Conservation (phyloP, 2,113 vertebrate genomes). For the Macrotis lagotis region DNA sequence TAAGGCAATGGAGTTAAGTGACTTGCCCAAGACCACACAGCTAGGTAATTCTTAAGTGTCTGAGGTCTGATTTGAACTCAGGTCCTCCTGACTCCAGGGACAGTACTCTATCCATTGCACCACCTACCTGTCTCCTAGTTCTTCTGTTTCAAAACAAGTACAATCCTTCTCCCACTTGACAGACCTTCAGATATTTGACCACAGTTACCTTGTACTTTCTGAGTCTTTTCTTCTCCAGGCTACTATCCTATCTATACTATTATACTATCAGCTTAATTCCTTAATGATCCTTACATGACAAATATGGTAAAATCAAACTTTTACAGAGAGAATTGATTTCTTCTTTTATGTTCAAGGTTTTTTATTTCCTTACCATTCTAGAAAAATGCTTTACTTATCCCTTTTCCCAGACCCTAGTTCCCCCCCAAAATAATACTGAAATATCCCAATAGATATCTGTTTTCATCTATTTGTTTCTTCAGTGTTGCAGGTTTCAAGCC, state of each 20-base stretch:
- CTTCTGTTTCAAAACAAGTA: neutral
- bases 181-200: neutral
- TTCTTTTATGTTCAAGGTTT: neutral
- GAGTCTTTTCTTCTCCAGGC: neutral
- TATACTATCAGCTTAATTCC: neutral
- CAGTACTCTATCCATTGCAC: too few species aligned
- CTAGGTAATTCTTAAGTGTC: too few species aligned
- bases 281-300: neutral
- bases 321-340: too few species aligned
- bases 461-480: neutral
- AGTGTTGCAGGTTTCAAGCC: neutral
- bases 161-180: neutral
- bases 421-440: constrained; percentile 1
- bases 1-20: too few species aligned
- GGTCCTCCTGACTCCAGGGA: too few species aligned
- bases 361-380: constrained; percentile 36
- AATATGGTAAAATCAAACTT: neutral
- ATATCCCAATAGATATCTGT: neutral
- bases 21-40: too few species aligned
- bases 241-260: neutral
- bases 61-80: too few species aligned
- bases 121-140: too few species aligned
- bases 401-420: constrained; percentile 16
- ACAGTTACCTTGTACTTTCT: neutral
- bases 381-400: constrained; percentile 48